Base-by-base conservation (phyloP, 2,888 invertebrate genomes). In the Keiferia lycopersicella region DNA sequence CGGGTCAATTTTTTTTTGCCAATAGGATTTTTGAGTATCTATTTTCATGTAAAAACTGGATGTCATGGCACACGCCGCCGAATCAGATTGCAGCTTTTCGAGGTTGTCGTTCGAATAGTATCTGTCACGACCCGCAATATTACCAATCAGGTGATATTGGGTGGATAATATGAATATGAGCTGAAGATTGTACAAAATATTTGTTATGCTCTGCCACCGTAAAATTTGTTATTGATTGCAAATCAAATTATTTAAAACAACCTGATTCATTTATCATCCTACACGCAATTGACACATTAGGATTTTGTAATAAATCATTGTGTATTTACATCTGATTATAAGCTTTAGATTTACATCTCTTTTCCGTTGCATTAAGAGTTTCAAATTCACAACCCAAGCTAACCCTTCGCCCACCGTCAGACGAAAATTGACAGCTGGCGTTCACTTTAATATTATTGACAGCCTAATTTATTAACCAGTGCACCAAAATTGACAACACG, bases 401-500 rank as follows among this genome's bases (percentile, higher is more conserved):
- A 71, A 79, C 81, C 79, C 81, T 80, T 79, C 78, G 78, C 77
- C 78, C 78, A 77, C 75, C 78, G 78, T 82, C 80, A 80, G 80
- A 83, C 70, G 72, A 81, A 75, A 84, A 81, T 84, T 86, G 86
- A 85, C 86, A 86, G 83, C 82, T 84, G 84, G 82, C 80, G 80
- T 81, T 77, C 79, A 80, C 84, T 86, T 86, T 84, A 81, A 83
- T 83, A 84, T 81, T 81, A 85, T 84, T 85, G 85, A 87, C 81
- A 78, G 80, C 78, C 75, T 87, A 86, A 87, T 87, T 86, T 82
- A 86, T 86, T 83, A 80, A 78, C 75, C 73, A 71, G 73, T 71
- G 72, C 71, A 65, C 78, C 73, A 71, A 76, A 76, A 76, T 71
- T 64, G 72, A 48, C 64, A 53, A 61, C 62, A 63, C 50, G 72